Evolutionary conservation across 2,113 vertebrate genomes (phyloP), one percentile per base, ranked within the genome.

Genomic region (Ictalurus punctatus): DNA sequence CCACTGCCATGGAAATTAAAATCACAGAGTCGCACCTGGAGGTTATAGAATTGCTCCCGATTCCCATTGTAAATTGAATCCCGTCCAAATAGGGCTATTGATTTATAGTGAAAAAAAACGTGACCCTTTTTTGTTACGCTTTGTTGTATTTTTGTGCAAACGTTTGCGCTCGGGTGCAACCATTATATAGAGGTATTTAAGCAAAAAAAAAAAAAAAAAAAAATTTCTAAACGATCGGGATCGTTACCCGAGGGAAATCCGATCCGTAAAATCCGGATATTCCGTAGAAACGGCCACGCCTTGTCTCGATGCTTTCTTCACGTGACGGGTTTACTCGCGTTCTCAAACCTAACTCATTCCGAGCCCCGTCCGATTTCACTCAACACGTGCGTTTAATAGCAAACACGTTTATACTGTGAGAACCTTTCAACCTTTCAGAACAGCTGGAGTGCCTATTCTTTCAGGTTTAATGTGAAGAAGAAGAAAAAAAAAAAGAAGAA

Each of bases 401-500:
- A 87, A 87, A 90, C 65, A 61, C 73, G 84, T 87, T 80, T 87
- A 82, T 84, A 78, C 89, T 85, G 78, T 90, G 78, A 90, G 89
- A 89, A 93, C 90, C 69, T 90, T 40, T 85, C 71, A 67, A 82
- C 73, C 54, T 88, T 65, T 40, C 59, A 83, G 58, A 63, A 78
- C 86, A 85, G 89, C 89, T 86, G 83, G 54, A 52, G 85, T 84
- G 67, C 83, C 89, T 87, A 92, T 91, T 88, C 90, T 80, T 94
- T 93, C 92, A 94, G 92, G 93, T 92, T 88, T 48, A 89, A 79
- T 52, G 21, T 87, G 54, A n/a, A 58, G 67, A 27, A 87, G 67
- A 69, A 25, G 37, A 90, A 69, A 40, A 40, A 40, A 40, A 40
- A 40, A 40, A 40, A 37, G 3, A 40, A 40, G 3, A n/a, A 58